Percentiles rank a stretch among this genome's conserved stretches.
Evolutionary conservation across 2,888 invertebrate species (phyloP).

Genomic region (Cosmia pyralina): DNA sequence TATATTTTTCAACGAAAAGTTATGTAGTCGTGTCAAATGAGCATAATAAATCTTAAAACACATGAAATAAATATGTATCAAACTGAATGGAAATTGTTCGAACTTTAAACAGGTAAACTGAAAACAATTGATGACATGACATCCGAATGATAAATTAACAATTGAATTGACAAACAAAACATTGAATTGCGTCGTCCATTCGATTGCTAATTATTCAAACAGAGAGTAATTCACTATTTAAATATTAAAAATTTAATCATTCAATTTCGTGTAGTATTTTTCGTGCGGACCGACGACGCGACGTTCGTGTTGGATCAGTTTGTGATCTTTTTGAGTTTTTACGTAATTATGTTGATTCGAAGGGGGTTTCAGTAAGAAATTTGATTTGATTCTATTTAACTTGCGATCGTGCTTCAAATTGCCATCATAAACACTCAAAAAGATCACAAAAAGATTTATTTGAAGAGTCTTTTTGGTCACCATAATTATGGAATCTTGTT

Average conservation of each 20-base stretch:
- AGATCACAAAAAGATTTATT: too few species aligned
- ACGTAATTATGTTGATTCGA: not conserved
- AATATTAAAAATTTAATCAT: constrained; percentile 81
- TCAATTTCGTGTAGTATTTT: constrained; percentile 34
- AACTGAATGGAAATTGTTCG: constrained; percentile 69
- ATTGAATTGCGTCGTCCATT: constrained; percentile 74
- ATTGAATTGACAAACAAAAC: constrained; percentile 81
- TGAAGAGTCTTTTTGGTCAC: not conserved
- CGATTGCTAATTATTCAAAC: constrained; percentile 82
- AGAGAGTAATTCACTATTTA: constrained; percentile 75
- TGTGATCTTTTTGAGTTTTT: constrained; percentile 25
- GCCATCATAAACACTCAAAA: not conserved
- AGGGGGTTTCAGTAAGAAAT: not conserved
- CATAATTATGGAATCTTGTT: too few species aligned
- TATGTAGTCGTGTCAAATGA: constrained; percentile 19
- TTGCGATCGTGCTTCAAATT: not conserved
- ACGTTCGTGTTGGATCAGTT: constrained; percentile 6
- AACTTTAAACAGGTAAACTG: constrained; percentile 71
- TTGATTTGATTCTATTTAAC: not conserved
- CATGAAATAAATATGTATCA: constrained; percentile 66
- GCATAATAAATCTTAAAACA: constrained; percentile 37
- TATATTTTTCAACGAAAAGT: constrained; percentile 19
- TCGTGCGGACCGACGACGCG: not conserved
- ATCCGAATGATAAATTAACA: constrained; percentile 80
- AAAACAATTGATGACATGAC: constrained; percentile 73